Conservation (phyloP, 2,113 vertebrate species). For the Passer montanus region DNA sequence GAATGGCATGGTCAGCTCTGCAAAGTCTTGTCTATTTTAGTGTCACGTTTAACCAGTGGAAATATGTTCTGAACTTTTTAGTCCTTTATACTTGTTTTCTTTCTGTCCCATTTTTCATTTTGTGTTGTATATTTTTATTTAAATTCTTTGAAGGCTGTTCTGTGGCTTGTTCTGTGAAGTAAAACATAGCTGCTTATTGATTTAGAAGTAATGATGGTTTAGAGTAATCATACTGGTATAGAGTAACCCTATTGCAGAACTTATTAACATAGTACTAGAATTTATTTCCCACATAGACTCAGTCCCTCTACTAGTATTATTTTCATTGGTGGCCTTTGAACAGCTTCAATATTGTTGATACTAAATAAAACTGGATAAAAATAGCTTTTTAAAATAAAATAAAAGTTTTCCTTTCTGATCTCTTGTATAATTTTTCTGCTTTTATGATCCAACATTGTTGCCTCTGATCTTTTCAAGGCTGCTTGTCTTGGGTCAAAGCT, state of each 20-base stretch:
- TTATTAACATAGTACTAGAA: not conserved
- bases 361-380: not conserved
- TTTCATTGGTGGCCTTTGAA: not conserved
- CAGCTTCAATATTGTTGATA: not conserved
- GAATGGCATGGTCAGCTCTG: not conserved
- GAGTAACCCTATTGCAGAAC: not conserved
- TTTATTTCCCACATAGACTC: not conserved
- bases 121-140: not conserved
- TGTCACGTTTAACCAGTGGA: not conserved
- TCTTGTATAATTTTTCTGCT: not conserved
- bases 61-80: not conserved
- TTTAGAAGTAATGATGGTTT: not conserved
- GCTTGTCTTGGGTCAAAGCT: not conserved
- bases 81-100: not conserved
- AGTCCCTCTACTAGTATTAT: not conserved
- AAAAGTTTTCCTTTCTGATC: not conserved
- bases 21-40: not conserved
- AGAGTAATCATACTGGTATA: not conserved
- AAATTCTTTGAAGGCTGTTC: not conserved
- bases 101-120: not conserved
- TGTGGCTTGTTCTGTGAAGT: not conserved
- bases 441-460: not conserved
- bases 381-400: not conserved
- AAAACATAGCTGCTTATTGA: not conserved
- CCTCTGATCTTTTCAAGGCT: not conserved